These are phyloP conservation scores for Protonemura montana DNA, from an alignment of 2,888 invertebrate genomes.

Conservation along the genomic window DNA sequence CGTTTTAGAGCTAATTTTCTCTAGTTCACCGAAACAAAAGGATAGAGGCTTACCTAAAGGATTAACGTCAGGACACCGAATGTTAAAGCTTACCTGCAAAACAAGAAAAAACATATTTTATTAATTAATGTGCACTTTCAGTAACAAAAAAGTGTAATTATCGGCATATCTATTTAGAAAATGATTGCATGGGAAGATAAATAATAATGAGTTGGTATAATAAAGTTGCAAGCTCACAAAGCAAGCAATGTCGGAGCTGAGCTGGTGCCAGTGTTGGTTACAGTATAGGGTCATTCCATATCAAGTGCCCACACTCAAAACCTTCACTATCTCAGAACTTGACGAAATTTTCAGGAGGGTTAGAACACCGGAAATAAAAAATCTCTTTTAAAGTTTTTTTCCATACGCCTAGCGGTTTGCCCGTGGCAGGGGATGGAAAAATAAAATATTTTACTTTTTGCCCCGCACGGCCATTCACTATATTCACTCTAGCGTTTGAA, in stretches of 20 bases:
- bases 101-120: not conserved
- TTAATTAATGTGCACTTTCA: not conserved
- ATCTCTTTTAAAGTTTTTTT: too few species aligned
- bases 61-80: not conserved
- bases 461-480: too few species aligned
- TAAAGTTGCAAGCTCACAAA: not conserved
- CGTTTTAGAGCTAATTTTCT: not conserved
- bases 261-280: too few species aligned
- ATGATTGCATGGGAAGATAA: not conserved
- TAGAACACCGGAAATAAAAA: too few species aligned
- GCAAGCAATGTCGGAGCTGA: not conserved
- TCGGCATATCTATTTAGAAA: not conserved
- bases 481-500: too few species aligned
- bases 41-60: not conserved
- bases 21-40: not conserved
- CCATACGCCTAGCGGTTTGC: too few species aligned
- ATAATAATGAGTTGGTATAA: not conserved
- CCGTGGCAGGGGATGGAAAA: too few species aligned
- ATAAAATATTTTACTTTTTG: too few species aligned
- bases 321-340: too few species aligned
- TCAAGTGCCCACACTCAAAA: too few species aligned
- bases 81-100: not conserved
- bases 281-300: too few species aligned
- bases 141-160: not conserved
- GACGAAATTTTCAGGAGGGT: too few species aligned